Base-by-base conservation (phyloP, 2,797 vertebrate genomes). In the Diplodus sargus region DNA sequence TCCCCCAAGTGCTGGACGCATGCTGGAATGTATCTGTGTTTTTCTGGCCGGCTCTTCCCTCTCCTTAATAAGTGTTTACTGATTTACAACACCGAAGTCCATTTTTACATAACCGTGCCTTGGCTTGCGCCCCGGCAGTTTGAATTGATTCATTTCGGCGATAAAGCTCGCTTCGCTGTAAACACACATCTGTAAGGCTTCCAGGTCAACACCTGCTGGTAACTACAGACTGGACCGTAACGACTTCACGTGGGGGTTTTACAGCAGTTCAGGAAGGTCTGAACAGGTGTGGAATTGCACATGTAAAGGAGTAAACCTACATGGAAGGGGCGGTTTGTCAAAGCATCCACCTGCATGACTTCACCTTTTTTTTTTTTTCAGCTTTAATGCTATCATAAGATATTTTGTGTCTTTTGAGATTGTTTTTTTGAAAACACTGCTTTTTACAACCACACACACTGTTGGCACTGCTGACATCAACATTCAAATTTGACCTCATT, bases 171-270 rank as follows among this genome's bases (percentile, higher is more conserved):
- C 59, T 12, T 57, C 23, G 76, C 80, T 79, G 62, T 87, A 82
- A 91, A 88, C 77, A 64, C 47, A 79, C 76, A 83, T 84, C 39
- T 78, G 85, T 12, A 5, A 30, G 34, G 72, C 72, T 79, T 82
- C 58, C 65, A 79, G 73, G 85, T 88, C 81, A 79, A 79, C 83
- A 89, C 74, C 85, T 90, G 89, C 64, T 69, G 67, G 64, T 56
- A 81, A 74, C 58, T 58, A 68, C 59, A 78, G 20, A 61, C 66
- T 69, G 48, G 83, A 85, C 78, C 49, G 78, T 79, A 62, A 84
- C 48, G 64, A 65, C 82, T 60, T 65, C 2, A 54, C 59, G 28
- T 57, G 47, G 1, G 11, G 23, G 77, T 90, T 90, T 90, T 81
- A 90, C 49, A 51, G 47, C 54, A 57, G 17, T 77, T 67, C n/a